Base-by-base conservation (phyloP, 1,140 invertebrate genomes). In the Leptopilina clavipes region DNA sequence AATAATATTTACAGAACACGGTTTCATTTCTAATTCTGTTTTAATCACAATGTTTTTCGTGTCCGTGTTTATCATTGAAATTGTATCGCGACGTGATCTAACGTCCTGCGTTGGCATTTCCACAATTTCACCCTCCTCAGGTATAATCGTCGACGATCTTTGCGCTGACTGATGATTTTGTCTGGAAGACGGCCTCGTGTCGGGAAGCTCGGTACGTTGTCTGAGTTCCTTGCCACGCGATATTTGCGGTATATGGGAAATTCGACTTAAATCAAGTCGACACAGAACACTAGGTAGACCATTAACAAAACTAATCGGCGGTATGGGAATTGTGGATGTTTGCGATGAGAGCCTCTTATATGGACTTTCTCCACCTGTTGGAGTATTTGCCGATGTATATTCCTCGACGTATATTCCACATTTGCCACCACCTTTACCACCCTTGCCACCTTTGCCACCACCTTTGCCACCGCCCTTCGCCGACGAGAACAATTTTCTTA, bases 401-500 rank as follows among this genome's bases (percentile, higher is more conserved):
- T 89, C 89, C 45, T 89, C 87, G 6, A 89, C 87, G 81, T 88
- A 89, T 76, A 84, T 92, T 75, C 87, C 92, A 81, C 85, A 92
- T 85, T 90, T 92, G 1, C 91, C 91, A 54, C 93, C 93, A 7
- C 92, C 93, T 78, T 93, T 93, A 0, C 92, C 92, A 1, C 91
- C 92, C 78, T 93, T 92, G 3, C 91, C 92, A 71, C 93, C 93
- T 81, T 92, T 92, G 0, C 92, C 92, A 14, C 92, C 92, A 31
- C 92, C 91, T 77, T 93, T 92, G 0, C 92, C 92, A 14, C 93
- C 93, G 75, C 91, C 89, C 75, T 92, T 93, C 2, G 90, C 89
- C 12, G 86, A 86, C 0, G 90, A 92, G 83, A 95, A 95, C 12
- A 95, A 85, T 80, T 93, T 94, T 3, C 93, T 89, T 31, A 95